phyloP scores from a whole-genome alignment of 1,140 invertebrate species.

The Sarcophaga bullata region DNA sequence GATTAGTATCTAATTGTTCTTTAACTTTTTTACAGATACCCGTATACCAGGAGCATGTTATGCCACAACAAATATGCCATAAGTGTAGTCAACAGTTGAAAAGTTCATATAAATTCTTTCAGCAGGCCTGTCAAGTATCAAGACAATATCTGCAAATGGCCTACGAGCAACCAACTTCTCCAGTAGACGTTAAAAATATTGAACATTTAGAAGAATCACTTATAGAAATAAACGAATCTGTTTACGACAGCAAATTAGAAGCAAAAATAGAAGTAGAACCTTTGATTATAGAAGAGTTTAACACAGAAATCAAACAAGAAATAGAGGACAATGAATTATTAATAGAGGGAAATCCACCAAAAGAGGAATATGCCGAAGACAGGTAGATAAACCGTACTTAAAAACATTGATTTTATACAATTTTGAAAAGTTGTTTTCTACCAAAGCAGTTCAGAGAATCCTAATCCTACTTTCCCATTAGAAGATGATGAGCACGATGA shows the following conservation, averaged over 20 bases:
- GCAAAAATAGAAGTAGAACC: not conserved
- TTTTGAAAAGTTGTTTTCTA: not conserved
- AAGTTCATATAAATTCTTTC: not conserved
- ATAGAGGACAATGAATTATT: no score
- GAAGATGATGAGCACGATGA: not conserved
- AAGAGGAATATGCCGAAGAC: no score
- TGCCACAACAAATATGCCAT: not conserved
- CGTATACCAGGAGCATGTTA: not conserved
- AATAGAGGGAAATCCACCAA: not conserved
- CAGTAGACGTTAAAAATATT: not conserved
- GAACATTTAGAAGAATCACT: constrained; percentile 7
- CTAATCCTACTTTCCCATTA: not conserved
- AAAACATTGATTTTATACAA: not conserved
- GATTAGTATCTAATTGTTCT: not conserved
- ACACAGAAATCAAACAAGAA: not conserved
- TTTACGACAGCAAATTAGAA: not conserved
- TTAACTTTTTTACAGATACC: not conserved
- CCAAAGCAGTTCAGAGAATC: not conserved
- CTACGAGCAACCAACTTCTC: not conserved
- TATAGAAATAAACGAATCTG: not conserved
- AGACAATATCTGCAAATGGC: not conserved
- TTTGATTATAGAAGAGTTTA: not conserved
- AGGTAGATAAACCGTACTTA: no score
- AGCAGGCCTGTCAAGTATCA: not conserved
- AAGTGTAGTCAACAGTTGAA: not conserved